Base-by-base conservation (phyloP, 2,888 invertebrate species). In the Phlogophora meticulosa region DNA sequence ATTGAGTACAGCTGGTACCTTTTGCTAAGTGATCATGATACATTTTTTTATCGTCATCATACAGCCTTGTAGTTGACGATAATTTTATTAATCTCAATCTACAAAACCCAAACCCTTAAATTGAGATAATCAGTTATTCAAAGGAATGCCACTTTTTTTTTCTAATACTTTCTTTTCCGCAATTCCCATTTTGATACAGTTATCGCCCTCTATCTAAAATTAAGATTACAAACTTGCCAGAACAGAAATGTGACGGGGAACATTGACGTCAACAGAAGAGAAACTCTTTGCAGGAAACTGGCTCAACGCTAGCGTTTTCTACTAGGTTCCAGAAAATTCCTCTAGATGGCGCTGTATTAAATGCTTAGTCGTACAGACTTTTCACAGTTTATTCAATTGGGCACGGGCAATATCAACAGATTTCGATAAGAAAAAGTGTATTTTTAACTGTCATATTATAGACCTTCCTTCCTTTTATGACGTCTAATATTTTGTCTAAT, bases 311-410 rank as follows among this genome's bases (percentile, higher is more conserved):
- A 4, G 4, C 7, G n/a, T 28, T 40, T 13, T 7, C 38, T 22
- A 13, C 13, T 15, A 13, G 20, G 15, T 63, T 49, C 34, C 0
- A 34, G 58, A 61, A 72, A 77, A 62, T 0, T 38, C 46, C 13
- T 0, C 10, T 43, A 75, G 75, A 67, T 75, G 61, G 58, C 61
- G 38, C 7, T 66, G 1, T 36, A 5, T 4, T 34, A 28, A 52
- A 67, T 28, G 4, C 1, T 24, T 24, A 2, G n/a, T 17, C 4
- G n/a, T 3, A 10, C 4, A 28, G 4, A 1, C 22, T 24, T 3
- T 7, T 22, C 22, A 15, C 3, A 7, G 15, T 28, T 28, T 5
- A 28, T 28, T 5, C 28, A 5, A 5, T 28, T 28, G 28, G 28
- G 28, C 28, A 5, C 28, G 28, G 28, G 28, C 28, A 2, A 28